Evolutionary conservation across 53 echinoderm and acorn worm species (phyloP).

Genomic region (Stichopus horrens): DNA sequence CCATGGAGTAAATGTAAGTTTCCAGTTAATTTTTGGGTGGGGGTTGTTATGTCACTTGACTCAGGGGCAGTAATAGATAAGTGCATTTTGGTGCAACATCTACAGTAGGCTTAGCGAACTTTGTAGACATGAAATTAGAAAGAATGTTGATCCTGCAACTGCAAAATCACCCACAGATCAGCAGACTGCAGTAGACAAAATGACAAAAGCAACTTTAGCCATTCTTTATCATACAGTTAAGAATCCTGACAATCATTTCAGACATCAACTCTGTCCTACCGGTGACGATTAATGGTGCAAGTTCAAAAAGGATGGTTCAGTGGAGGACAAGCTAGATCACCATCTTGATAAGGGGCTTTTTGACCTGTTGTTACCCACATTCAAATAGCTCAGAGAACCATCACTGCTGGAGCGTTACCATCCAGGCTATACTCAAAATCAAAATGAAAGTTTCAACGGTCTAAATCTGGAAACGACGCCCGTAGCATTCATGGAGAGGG

Average conservation of each 20-base stretch:
- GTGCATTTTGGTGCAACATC: not conserved
- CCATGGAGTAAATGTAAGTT: no score
- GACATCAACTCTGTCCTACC: constrained; percentile 47
- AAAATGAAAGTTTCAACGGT: constrained; percentile 53
- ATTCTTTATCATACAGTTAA: constrained; percentile 43
- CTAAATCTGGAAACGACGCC: constrained; percentile 47
- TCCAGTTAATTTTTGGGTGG: no score
- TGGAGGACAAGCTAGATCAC: constrained; percentile 34
- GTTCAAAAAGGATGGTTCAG: constrained; percentile 26
- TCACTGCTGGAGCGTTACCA: constrained; percentile 47
- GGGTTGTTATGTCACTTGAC: no score
- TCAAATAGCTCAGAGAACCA: constrained; percentile 20
- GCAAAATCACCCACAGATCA: not conserved
- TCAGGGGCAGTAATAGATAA: no score
- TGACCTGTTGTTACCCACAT: constrained; percentile 44
- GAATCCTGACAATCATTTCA: constrained; percentile 3
- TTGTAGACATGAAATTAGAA: constrained; percentile 37
- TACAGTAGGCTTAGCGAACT: constrained; percentile 20
- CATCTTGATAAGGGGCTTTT: constrained; percentile 51
- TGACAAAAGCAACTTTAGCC: constrained; percentile 24
- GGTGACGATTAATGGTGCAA: constrained; percentile 5
- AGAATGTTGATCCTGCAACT: not conserved
- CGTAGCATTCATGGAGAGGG: constrained; percentile 56
- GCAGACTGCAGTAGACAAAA: constrained; percentile 18
- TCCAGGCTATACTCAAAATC: constrained; percentile 57